phyloP scores from a whole-genome alignment of 2,888 invertebrate genomes.

The Lapara coniferarum region DNA sequence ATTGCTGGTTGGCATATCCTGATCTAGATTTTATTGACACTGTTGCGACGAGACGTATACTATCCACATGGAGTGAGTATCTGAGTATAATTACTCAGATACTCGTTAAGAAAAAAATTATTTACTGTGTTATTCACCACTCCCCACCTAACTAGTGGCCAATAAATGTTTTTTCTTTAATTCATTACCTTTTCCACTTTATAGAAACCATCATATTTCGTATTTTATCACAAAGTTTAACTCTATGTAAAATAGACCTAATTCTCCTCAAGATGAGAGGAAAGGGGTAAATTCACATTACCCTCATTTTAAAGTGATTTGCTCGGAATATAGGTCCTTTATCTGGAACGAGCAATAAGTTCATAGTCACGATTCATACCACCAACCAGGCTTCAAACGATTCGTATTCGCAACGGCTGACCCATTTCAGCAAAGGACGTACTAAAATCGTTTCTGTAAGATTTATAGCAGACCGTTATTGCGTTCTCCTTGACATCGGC shows the following conservation, averaged over 20 bases:
- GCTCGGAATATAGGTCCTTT: background rate
- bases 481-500: constrained; percentile 33
- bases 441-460: constrained; percentile 18
- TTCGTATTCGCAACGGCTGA: constrained; percentile 36
- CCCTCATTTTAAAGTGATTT: background rate
- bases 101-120: too few species aligned
- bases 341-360: constrained; percentile 6
- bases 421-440: constrained; percentile 39
- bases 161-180: too few species aligned
- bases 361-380: constrained; percentile 6
- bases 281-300: background rate
- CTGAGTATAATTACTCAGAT: too few species aligned
- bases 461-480: constrained; percentile 2
- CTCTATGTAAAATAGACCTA: background rate
- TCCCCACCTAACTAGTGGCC: too few species aligned
- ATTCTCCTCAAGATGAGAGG: background rate
- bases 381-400: background rate
- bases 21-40: too few species aligned
- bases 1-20: too few species aligned
- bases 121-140: too few species aligned
- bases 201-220: too few species aligned
- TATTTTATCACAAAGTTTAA: background rate
- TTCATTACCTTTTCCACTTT: too few species aligned
- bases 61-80: too few species aligned
- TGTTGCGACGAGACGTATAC: too few species aligned